Evolutionary conservation across 1,140 invertebrate species (phyloP).

Genomic region (Anoplolepis gracilipes): DNA sequence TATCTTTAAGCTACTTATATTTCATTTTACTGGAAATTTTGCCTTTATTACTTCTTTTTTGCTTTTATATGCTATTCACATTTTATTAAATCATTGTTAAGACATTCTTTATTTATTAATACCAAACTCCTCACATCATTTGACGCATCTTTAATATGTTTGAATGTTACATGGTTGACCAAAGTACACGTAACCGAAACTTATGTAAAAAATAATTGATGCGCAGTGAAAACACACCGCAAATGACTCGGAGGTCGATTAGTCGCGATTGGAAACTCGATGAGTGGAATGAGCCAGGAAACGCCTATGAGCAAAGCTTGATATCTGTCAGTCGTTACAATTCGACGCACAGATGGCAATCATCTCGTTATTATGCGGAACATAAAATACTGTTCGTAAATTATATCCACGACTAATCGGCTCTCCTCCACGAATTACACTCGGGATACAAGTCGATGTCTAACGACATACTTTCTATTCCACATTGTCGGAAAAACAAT

Average conservation of each 20-base stretch:
- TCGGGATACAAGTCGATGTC: conserved; percentile 28
- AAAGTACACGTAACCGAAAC: background rate
- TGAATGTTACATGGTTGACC: background rate
- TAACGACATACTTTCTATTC: conserved; percentile 64
- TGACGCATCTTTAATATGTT: background rate
- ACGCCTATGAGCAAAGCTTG: background rate
- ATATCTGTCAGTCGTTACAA: conserved; percentile 13
- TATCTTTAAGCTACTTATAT: background rate
- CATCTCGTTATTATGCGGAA: conserved; percentile 27
- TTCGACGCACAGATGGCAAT: conserved; percentile 39
- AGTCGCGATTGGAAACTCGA: background rate
- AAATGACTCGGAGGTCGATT: background rate
- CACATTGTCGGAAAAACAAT: background rate
- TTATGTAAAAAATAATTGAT: conserved; percentile 3
- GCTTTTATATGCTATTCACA: background rate
- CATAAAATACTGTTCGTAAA: conserved; percentile 17
- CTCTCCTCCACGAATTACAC: conserved; percentile 12
- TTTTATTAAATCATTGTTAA: background rate
- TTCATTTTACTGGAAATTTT: background rate
- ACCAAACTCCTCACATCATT: background rate
- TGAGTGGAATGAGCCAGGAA: background rate
- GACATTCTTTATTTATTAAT: background rate
- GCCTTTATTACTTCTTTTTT: background rate
- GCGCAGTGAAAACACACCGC: background rate
- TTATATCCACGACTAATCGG: background rate